A percentile compares a stretch with the other conserved stretches of the same genome.
Conservation (phyloP, 1,140 invertebrate species). For the Meloidogyne hapla region DNA sequence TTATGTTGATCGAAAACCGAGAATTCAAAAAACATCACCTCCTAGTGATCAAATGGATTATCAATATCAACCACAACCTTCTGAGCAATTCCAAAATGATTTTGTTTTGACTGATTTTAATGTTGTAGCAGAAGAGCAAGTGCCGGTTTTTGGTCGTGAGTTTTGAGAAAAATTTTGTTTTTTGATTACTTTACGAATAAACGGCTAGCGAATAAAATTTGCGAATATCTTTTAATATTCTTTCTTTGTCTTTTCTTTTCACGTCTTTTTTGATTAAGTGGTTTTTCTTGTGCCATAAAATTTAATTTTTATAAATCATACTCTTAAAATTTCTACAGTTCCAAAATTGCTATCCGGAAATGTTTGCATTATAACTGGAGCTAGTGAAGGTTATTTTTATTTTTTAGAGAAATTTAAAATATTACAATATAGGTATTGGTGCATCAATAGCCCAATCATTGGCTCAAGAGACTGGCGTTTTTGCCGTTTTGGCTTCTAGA, state of each 20-base stretch:
- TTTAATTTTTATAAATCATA: neutral
- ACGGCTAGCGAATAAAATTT: too few relatives aligned
- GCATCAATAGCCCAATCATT: conserved; percentile 49
- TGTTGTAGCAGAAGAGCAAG: neutral
- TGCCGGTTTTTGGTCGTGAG: neutral
- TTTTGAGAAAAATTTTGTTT: neutral
- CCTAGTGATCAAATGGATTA: neutral
- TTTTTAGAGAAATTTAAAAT: too few relatives aligned
- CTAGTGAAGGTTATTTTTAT: too few relatives aligned
- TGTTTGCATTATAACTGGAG: conserved; percentile 55
- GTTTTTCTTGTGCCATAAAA: neutral
- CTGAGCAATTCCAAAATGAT: neutral
- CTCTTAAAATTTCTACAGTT: conserved; percentile 20
- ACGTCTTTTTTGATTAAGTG: neutral
- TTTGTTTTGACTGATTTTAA: conserved; percentile 3
- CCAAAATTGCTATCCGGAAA: conserved; percentile 43
- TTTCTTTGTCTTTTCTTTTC: neutral
- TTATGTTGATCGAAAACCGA: neutral
- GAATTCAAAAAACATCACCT: neutral
- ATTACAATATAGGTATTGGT: too few relatives aligned
- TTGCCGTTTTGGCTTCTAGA: conserved; percentile 49
- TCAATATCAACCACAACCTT: neutral
- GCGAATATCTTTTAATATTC: neutral
- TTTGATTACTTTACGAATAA: too few relatives aligned
- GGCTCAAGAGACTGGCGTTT: conserved; percentile 53